Conservation (phyloP, 37 sponge, comb jelly and placozoan genomes). For the Chondrilla cf. caribensis region DNA sequence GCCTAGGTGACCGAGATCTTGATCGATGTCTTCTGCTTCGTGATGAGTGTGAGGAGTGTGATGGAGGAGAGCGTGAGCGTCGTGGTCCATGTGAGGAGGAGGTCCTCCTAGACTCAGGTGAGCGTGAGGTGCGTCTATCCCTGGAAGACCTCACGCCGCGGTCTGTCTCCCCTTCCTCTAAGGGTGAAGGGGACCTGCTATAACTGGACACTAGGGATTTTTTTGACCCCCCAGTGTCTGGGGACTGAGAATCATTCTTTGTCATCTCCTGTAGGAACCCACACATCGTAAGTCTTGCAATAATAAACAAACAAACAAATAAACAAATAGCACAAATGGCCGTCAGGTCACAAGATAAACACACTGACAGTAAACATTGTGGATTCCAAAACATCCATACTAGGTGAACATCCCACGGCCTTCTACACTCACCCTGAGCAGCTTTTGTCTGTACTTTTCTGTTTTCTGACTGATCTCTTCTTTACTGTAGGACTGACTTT, state of each 20-base stretch:
- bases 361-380: no score
- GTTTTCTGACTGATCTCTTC: constrained; percentile 59
- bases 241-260: background rate
- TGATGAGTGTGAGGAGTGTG: background rate
- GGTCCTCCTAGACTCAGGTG: background rate
- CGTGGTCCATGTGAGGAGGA: background rate
- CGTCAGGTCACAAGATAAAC: no score
- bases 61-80: constrained; percentile 2
- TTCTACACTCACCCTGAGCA: constrained; percentile 30
- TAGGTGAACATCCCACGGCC: no score
- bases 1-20: constrained; percentile 41
- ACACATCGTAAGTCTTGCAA: background rate
- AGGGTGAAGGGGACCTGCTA: constrained; percentile 10
- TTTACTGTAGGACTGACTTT: constrained; percentile 59
- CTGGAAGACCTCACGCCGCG: background rate
- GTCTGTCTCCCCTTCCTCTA: background rate
- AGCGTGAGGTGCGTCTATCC: background rate
- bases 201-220: background rate
- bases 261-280: constrained; percentile 10
- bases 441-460: constrained; percentile 61
- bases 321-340: no score
- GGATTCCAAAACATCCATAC: no score
- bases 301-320: no score
- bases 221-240: background rate
- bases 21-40: constrained; percentile 38